Evolutionary conservation across 2,797 vertebrate genomes (phyloP), one percentile per base, ranked within the genome.

Genomic region (Crenichthys baileyi): DNA sequence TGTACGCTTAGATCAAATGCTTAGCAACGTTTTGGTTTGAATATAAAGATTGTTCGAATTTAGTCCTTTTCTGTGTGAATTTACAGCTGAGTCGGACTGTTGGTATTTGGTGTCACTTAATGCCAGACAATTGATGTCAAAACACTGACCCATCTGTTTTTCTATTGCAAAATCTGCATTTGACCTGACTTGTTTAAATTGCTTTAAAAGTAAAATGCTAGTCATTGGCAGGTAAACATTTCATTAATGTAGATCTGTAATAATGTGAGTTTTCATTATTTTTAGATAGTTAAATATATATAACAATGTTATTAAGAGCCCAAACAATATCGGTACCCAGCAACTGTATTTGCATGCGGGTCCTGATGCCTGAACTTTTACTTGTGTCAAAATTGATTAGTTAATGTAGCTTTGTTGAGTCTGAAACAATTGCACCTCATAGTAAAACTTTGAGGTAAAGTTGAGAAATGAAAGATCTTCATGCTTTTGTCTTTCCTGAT

Each of bases 321-420:
- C 36, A 55, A 77, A 56, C 31, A 73, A 72, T 39, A 24, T 88
- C n/a, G n/a, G 50, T 77, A 75, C 77, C 68, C 72, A 48, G 79
- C 73, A 31, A 80, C 29, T 84, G 75, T 80, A 79, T 88, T 77
- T 91, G 67, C 80, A 78, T 90, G 87, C 84, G 79, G 71, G 79
- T 85, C 72, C 73, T 81, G 24, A 81, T 72, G 31, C 58, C 73
- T 86, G 76, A 80, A 76, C 75, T 81, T 87, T 74, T 81, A 72
- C 48, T 39, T 68, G 44, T 85, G 73, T 87, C 36, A 83, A 67
- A 70, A 58, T 79, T 91, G 82, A 90, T 84, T 76, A 79, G 79
- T 61, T 58, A 73, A 76, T 20, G 5, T 31, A 60, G 72, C 36
- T 70, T 68, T 83, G 60, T 63, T 82, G 72, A 44, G 36, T 15